Evolutionary conservation across 2,888 invertebrate genomes (phyloP), one percentile per base, ranked within the genome.

Genomic region (Eubasilissa splendida): DNA sequence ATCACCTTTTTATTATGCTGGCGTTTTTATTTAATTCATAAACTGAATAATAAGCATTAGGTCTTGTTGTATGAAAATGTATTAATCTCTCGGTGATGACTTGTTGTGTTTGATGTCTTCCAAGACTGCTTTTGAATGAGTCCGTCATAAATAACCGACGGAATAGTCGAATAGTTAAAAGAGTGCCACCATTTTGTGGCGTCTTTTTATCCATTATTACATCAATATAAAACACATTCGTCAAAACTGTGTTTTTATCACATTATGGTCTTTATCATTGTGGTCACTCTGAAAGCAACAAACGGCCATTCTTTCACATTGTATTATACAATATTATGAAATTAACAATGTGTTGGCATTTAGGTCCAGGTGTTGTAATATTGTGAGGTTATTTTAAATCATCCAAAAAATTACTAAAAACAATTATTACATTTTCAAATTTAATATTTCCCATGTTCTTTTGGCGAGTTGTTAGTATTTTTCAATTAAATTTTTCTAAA

Each of bases 1-100:
- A 52, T 75, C 75, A 75, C 42, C 59, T 50, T 59, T 60, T 75
- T 75, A 75, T 75, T 75, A 52, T 60, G 60, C 60, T 75, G 60
- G 60, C 75, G 31, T 73, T 73, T 75, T 75, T 75, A 75, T 75
- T 53, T 75, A 60, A 75, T 75, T 75, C 60, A 60, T 52, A 60
- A n/a, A 75, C 50, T 60, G 59, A 75, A 75, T 75, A 75, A 75
- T 52, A 75, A 60, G 75, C 75, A 60, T 75, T 75, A 60, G 42
- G 75, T 75, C 52, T 60, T 60, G 60, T 59, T 70, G 9, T n/a
- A 31, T 58, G 33, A n/a, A 73, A 58, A 73, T 58, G 71, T 33
- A 73, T 73, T 73, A 73, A 73, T 73, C 71, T 73, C 42, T n/a
- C 71, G 11, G 10, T 42, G 56, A 73, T 68, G 52, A 66, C 65